Evolutionary conservation across 2,113 vertebrate species (phyloP).

Genomic region (Alosa alosa): DNA sequence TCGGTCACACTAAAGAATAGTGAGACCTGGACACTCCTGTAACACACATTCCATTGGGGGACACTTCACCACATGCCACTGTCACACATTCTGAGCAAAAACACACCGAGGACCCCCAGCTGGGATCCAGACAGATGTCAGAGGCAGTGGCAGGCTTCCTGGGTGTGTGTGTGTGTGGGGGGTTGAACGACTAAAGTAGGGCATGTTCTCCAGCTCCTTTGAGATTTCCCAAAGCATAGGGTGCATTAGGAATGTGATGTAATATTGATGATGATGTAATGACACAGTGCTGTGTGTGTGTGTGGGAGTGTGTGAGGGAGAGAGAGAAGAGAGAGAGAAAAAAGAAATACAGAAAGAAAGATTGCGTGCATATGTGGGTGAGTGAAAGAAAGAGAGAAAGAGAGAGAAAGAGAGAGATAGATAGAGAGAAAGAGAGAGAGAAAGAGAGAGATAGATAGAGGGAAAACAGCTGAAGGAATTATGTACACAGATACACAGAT

Average conservation of each 20-base stretch:
- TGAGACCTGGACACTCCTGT: neutral
- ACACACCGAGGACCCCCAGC: neutral
- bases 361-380: neutral
- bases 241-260: conserved; percentile 1
- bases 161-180: too few relatives aligned
- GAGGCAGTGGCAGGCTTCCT: neutral
- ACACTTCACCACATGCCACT: neutral
- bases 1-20: neutral
- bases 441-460: neutral
- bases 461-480: neutral
- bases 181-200: neutral
- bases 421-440: too few relatives aligned
- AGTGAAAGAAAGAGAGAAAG: neutral
- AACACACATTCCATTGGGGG: neutral
- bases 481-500: too few relatives aligned
- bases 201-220: neutral
- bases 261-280: neutral
- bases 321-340: neutral
- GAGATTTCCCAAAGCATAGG: neutral
- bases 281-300: neutral
- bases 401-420: too few relatives aligned
- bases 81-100: neutral
- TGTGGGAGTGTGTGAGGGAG: neutral
- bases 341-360: neutral
- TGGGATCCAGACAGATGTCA: neutral